These are phyloP conservation scores for Chymomyza costata DNA, from an alignment of 1,140 invertebrate genomes.

Conservation along the genomic window DNA sequence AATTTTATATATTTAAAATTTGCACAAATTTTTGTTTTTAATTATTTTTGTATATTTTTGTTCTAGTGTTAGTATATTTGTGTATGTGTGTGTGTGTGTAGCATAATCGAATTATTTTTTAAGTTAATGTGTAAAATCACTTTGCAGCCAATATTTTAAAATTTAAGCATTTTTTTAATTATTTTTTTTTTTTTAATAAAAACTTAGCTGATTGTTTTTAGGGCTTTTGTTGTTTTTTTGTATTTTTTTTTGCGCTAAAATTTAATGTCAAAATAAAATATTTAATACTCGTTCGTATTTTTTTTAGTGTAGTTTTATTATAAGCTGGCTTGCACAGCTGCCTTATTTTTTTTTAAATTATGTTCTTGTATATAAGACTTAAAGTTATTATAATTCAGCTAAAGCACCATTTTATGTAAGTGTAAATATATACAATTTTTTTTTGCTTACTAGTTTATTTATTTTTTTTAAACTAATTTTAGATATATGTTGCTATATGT, in stretches of 20 bases:
- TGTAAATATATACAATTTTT: conserved; percentile 48
- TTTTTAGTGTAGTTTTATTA: conserved; percentile 28
- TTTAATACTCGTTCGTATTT: too few relatives aligned
- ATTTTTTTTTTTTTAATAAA: conserved; percentile 19
- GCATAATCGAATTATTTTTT: conserved; percentile 13
- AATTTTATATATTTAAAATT: conserved; percentile 41
- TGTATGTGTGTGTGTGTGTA: neutral
- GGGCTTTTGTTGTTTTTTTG: conserved; percentile 13
- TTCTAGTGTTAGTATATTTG: neutral
- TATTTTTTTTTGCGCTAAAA: conserved; percentile 41
- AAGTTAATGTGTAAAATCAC: neutral
- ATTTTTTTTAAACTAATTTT: neutral
- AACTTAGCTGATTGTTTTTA: conserved; percentile 14
- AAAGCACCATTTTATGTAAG: conserved; percentile 70
- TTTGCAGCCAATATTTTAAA: too few relatives aligned
- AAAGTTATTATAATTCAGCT: conserved; percentile 73
- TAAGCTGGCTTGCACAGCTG: conserved; percentile 23
- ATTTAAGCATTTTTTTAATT: too few relatives aligned
- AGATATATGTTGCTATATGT: conserved; percentile 3
- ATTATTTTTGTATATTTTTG: conserved; percentile 11
- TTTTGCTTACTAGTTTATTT: conserved; percentile 43
- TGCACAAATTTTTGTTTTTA: conserved; percentile 20
- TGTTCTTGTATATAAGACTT: conserved; percentile 44
- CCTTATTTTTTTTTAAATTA: conserved; percentile 21
- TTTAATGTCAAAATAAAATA: conserved; percentile 11